Percentiles rank a stretch among this genome's conserved stretches.
Conservation (phyloP, 2,888 invertebrate genomes). For the Hypolimnas misippus region DNA sequence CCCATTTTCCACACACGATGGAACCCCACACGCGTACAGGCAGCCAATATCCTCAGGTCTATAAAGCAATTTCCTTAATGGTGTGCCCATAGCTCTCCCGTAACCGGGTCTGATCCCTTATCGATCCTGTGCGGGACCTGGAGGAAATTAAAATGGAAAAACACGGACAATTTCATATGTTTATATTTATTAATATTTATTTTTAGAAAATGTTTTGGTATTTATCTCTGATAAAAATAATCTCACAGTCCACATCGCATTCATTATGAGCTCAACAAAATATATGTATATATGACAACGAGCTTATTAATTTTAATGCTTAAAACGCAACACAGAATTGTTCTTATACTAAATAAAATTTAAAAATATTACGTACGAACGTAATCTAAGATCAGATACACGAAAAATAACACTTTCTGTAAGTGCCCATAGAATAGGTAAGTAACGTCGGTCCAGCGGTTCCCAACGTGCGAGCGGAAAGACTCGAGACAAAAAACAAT, state of each 20-base stretch:
- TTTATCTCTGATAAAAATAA: neutral
- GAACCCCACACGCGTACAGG: slow-evolving; percentile 26
- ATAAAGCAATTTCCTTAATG: slow-evolving; percentile 81
- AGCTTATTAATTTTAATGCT: neutral
- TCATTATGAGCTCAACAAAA: neutral
- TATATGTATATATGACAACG: neutral
- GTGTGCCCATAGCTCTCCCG: slow-evolving; percentile 61
- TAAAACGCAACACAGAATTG: neutral
- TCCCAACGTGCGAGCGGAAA: slow-evolving; percentile 18
- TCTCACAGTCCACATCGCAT: neutral
- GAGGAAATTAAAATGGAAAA: slow-evolving; percentile 42
- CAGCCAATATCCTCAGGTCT: slow-evolving; percentile 51
- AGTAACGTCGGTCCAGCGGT: slow-evolving; percentile 16
- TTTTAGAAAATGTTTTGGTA: too few relatives aligned
- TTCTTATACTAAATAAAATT: neutral
- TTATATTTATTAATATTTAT: neutral
- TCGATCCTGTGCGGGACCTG: slow-evolving; percentile 40
- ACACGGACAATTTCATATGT: slow-evolving; percentile 20
- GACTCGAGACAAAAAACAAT: slow-evolving; percentile 22
- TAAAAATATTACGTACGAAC: slow-evolving; percentile 19
- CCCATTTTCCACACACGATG: slow-evolving; percentile 14
- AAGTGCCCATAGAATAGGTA: slow-evolving; percentile 10
- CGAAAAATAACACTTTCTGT: slow-evolving; percentile 2
- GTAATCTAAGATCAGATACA: slow-evolving; percentile 18
- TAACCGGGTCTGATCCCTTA: slow-evolving; percentile 56